These are phyloP conservation scores for Limonius californicus DNA, from an alignment of 1,140 invertebrate genomes.

Conservation along the genomic window DNA sequence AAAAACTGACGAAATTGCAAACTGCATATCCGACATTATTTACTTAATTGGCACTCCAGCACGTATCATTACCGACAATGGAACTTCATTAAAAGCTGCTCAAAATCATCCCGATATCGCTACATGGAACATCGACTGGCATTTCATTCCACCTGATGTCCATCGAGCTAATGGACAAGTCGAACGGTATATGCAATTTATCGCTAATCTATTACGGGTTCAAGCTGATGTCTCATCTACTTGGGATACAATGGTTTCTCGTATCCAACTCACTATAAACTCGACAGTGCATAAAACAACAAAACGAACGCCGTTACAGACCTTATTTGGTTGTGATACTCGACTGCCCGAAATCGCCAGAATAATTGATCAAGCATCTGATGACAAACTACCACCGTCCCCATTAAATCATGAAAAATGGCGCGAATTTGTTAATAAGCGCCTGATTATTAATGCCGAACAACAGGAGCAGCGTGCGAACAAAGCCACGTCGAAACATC, in stretches of 20 bases:
- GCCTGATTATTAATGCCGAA: not conserved
- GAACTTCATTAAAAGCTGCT: conserved; percentile 38
- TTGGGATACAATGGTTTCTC: not conserved
- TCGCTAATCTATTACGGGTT: not conserved
- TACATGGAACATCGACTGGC: not conserved
- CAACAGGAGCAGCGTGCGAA: not conserved
- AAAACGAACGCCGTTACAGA: too few relatives aligned
- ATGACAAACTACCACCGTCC: too few relatives aligned
- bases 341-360: too few relatives aligned
- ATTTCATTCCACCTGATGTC: not conserved
- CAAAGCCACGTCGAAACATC: too few relatives aligned
- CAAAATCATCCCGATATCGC: not conserved
- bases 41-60: conserved; percentile 33
- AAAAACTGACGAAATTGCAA: conserved; percentile 24
- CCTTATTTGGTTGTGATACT: too few relatives aligned
- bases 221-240: not conserved
- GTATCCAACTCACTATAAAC: not conserved
- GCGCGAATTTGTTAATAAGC: too few relatives aligned
- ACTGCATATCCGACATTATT: not conserved
- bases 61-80: conserved; percentile 42
- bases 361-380: not conserved
- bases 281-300: not conserved
- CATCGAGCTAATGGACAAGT: not conserved
- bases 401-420: too few relatives aligned
- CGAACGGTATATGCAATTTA: not conserved